A percentile compares a stretch with the other conserved stretches of the same genome.
These are phyloP conservation scores for Threskiornis aethiopicus DNA, from an alignment of 2,797 vertebrate genomes.

Conservation along the genomic window DNA sequence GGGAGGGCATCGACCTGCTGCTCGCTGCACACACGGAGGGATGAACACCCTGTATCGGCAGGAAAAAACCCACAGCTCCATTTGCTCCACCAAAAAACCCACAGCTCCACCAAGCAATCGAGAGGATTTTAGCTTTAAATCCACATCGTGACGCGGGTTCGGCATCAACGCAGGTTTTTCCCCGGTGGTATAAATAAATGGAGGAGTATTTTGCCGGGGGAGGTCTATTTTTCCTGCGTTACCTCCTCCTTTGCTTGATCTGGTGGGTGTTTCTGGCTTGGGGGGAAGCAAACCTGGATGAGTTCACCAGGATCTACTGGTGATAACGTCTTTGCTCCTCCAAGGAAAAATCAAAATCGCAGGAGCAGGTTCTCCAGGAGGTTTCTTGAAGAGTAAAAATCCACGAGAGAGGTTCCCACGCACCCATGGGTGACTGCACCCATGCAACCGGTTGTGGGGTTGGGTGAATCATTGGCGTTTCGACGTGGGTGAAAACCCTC, in stretches of 20 bases:
- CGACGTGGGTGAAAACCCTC: neutral
- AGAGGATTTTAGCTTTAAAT: neutral
- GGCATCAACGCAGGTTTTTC: rapidly evolving
- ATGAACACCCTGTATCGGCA: neutral
- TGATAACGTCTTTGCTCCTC: neutral
- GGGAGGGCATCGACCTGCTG: rapidly evolving
- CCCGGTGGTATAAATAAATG: rapidly evolving
- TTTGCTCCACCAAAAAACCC: neutral
- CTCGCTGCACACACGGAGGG: rapidly evolving
- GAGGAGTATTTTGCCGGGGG: neutral
- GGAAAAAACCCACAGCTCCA: neutral
- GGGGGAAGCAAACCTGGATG: neutral
- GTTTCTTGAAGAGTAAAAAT: neutral
- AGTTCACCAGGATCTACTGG: neutral
- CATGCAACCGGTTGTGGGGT: neutral
- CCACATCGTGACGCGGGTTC: rapidly evolving
- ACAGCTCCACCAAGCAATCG: neutral
- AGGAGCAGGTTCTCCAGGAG: neutral
- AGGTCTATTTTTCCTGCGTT: neutral
- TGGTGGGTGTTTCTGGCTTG: neutral
- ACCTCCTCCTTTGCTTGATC: neutral
- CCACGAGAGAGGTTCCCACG: neutral
- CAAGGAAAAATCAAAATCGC: neutral
- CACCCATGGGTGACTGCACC: neutral
- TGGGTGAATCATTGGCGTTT: neutral